Conservation (phyloP, 2,113 vertebrate genomes). For the Bufo bufo region DNA sequence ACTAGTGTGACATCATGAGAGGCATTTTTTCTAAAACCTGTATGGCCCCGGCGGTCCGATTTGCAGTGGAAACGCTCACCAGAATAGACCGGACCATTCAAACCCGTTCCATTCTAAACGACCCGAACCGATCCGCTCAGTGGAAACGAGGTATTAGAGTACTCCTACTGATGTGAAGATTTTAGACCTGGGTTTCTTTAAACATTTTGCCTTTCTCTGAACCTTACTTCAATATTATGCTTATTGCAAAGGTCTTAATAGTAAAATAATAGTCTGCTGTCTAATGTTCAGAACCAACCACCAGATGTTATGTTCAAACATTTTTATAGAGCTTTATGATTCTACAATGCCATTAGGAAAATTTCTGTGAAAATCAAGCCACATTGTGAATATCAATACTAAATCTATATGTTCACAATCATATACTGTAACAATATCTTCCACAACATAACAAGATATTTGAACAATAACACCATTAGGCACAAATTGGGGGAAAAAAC, state of each 20-base stretch:
- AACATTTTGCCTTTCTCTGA: not conserved
- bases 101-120: too few species aligned
- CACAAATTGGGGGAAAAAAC: not conserved
- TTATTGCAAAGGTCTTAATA: not conserved
- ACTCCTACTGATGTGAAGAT: too few species aligned
- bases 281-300: not conserved
- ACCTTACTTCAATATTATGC: too few species aligned
- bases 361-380: not conserved
- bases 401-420: not conserved
- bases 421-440: not conserved
- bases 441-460: not conserved
- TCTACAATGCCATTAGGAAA: not conserved
- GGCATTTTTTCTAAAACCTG: too few species aligned
- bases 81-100: too few species aligned
- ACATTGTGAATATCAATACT: not conserved
- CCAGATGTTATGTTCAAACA: not conserved
- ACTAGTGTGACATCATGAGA: too few species aligned
- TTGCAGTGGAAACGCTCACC: too few species aligned
- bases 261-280: not conserved
- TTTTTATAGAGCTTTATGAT: not conserved
- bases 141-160: too few species aligned
- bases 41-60: too few species aligned
- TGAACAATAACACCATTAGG: not conserved
- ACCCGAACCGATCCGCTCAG: too few species aligned
- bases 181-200: too few species aligned